Evolutionary conservation across 2,113 vertebrate species (phyloP).

Genomic region (Ramphastos sulfuratus): DNA sequence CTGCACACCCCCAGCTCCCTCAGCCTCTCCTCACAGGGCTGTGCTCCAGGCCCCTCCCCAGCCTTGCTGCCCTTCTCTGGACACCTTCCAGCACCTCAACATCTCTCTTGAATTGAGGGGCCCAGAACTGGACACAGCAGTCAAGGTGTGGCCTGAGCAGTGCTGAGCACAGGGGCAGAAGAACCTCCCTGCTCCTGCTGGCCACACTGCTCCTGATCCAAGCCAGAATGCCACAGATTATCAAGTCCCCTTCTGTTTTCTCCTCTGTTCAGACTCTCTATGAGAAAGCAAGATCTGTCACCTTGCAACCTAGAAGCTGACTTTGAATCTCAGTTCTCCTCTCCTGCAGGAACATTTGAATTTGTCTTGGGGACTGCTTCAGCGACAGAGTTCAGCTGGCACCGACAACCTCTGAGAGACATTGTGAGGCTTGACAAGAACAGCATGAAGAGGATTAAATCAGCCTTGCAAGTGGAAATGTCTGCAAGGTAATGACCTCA

Average conservation of each 20-base stretch:
- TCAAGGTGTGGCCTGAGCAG: too few relatives aligned
- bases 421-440: background rate
- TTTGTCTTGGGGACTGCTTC: background rate
- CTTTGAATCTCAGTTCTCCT: slow-evolving; percentile 21
- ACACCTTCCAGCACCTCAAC: too few relatives aligned
- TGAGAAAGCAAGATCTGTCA: background rate
- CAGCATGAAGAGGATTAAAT: background rate
- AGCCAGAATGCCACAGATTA: background rate
- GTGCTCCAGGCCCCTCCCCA: too few relatives aligned
- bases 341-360: background rate
- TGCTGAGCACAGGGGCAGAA: too few relatives aligned
- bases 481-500: background rate
- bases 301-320: background rate
- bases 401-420: background rate
- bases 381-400: background rate
- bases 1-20: too few relatives aligned
- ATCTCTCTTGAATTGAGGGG: too few relatives aligned
- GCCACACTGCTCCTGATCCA: too few relatives aligned
- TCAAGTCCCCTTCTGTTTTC: background rate
- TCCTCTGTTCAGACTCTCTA: background rate
- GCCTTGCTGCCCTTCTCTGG: too few relatives aligned
- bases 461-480: slow-evolving; percentile 20
- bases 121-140: too few relatives aligned
- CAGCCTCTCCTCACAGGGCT: too few relatives aligned
- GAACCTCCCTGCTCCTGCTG: too few relatives aligned